Evolutionary conservation across 2,888 invertebrate genomes (phyloP), one percentile per base, ranked within the genome.

Genomic region (Tanytarsus gracilentus): DNA sequence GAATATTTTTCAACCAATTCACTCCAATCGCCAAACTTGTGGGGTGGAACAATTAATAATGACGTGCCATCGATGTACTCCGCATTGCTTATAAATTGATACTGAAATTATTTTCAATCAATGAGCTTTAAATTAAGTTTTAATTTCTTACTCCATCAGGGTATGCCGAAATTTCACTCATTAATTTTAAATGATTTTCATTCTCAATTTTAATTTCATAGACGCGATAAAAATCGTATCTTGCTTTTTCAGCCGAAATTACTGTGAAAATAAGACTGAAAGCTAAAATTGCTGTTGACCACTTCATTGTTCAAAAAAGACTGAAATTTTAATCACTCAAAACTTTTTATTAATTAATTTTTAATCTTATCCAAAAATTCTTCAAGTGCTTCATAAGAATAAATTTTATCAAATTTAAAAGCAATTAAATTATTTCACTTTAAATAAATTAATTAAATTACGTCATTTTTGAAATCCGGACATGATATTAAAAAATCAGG

Each of bases 21-120:
- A 29, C 58, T 48, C 18, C 40, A 58, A 30, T 58, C 44, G 27
- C 58, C 58, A 30, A 58, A 48, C 30, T 58, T 58, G 21, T 58
- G 58, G 1, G 58, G 58, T 23, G 58, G 58, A 16, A 58, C 58
- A 11, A 58, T 16, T 2, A 58, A 23, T n/a, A n/a, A n/a, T n/a
- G n/a, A n/a, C n/a, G n/a, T n/a, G n/a, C n/a, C n/a, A n/a, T n/a
- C n/a, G n/a, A n/a, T n/a, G n/a, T n/a, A n/a, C n/a, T n/a, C n/a
- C n/a, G n/a, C n/a, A n/a, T n/a, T n/a, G n/a, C n/a, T 44, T 8
- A 23, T 16, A 18, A 44, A 44, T 44, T 44, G 16, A 11, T 44
- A 44, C 44, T 44, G 18, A 40, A 40, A 40, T 40, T 40, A 40
- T 18, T 36, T 11, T 36, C 4, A 36, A 36, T n/a, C n/a, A 36